These are phyloP conservation scores for Theocolax elegans DNA, from an alignment of 1,140 invertebrate genomes.

Conservation along the genomic window DNA sequence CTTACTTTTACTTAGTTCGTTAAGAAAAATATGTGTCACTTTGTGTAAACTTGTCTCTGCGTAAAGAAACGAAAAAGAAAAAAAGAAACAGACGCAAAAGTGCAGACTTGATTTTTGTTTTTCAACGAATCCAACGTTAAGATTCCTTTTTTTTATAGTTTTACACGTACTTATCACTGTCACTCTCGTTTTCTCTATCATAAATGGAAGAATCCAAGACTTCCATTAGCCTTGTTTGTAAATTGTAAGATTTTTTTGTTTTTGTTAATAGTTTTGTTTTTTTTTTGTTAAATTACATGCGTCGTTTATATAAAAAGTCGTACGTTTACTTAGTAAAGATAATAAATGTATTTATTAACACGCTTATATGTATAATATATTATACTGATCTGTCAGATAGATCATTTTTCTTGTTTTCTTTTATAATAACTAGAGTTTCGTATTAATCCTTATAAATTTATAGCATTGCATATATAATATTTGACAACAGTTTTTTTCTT, in stretches of 20 bases:
- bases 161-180: neutral
- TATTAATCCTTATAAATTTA: neutral
- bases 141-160: constrained; percentile 11
- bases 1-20: no score
- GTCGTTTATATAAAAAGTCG: constrained; percentile 27
- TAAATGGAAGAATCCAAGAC: constrained; percentile 20
- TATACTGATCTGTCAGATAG: constrained; percentile 9
- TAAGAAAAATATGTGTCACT: constrained; percentile 22
- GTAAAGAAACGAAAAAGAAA: neutral
- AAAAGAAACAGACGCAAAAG: neutral
- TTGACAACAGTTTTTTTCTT: constrained; percentile 31
- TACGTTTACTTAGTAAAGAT: constrained; percentile 23
- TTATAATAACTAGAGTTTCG: constrained; percentile 12
- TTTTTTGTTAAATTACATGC: constrained; percentile 11
- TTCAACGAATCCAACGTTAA: constrained; percentile 2
- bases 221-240: constrained; percentile 13
- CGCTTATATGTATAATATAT: constrained; percentile 21
- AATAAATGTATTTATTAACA: constrained; percentile 32
- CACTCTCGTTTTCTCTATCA: neutral
- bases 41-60: neutral
- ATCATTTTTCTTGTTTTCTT: constrained; percentile 19
- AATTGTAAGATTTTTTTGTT: no score
- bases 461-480: constrained; percentile 37
- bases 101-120: constrained; percentile 11
- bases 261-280: no score